A percentile compares a stretch with the other conserved stretches of the same genome.
Evolutionary conservation across 2,113 vertebrate species (phyloP).

Genomic region (Ardeotis arabs): DNA sequence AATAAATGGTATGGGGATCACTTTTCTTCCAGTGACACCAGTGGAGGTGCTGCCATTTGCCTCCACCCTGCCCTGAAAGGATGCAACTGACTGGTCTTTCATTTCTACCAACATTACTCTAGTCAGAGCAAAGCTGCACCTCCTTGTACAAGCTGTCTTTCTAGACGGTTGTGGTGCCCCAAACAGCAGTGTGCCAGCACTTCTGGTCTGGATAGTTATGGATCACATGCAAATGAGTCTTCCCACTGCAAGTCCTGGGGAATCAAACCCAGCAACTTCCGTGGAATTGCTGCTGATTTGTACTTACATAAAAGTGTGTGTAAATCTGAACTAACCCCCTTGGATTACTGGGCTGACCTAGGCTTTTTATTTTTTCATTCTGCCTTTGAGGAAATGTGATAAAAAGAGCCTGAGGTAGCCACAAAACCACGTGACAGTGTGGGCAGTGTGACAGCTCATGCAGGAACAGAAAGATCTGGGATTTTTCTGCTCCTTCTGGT

Average conservation of each 20-base stretch:
- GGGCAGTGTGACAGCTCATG: not conserved
- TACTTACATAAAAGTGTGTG: not conserved
- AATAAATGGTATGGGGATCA: not conserved
- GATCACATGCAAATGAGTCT: accelerated
- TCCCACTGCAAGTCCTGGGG: not conserved
- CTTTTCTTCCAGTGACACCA: not conserved
- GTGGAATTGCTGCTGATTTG: not conserved
- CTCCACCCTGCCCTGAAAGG: not conserved
- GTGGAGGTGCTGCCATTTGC: not conserved
- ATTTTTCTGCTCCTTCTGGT: not conserved
- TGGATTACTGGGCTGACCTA: not conserved
- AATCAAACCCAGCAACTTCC: not conserved
- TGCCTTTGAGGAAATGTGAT: not conserved
- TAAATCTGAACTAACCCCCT: not conserved
- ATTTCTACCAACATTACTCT: not conserved
- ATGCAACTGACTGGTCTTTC: accelerated
- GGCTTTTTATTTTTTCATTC: not conserved
- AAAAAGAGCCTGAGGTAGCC: not conserved
- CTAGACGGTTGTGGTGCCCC: not conserved
- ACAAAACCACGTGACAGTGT: not conserved
- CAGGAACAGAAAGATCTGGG: not conserved
- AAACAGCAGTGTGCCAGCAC: accelerated
- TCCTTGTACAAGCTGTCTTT: not conserved
- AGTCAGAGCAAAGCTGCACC: not conserved
- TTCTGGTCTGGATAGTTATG: not conserved